Conservation (phyloP, 1,140 invertebrate species). For the Drosophila navojoa region DNA sequence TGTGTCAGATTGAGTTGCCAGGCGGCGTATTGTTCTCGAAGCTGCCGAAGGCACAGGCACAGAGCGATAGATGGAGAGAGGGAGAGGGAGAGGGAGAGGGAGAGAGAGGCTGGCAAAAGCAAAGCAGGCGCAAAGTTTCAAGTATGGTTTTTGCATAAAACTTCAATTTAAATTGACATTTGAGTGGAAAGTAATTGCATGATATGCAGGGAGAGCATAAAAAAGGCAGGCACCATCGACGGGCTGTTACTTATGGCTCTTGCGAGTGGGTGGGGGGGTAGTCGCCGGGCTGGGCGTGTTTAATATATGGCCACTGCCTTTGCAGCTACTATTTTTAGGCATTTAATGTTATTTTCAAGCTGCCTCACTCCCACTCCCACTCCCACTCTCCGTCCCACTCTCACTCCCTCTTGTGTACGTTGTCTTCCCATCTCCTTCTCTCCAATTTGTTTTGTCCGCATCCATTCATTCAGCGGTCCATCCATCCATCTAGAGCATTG, state of each 20-base stretch:
- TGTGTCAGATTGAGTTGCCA: constrained; percentile 52
- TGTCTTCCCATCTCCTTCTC: neutral
- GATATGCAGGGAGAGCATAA: constrained; percentile 71
- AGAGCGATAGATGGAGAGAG: no score
- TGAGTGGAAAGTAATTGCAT: constrained; percentile 82
- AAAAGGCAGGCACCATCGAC: constrained; percentile 64
- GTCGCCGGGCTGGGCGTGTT: constrained; percentile 51
- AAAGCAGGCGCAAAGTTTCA: constrained; percentile 58
- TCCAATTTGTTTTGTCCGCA: constrained; percentile 12
- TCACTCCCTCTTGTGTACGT: neutral
- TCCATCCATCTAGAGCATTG: constrained; percentile 27
- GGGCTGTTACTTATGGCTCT: constrained; percentile 44
- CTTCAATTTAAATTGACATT: constrained; percentile 82
- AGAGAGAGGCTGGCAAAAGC: neutral
- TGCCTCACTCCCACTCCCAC: neutral
- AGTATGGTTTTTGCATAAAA: constrained; percentile 82
- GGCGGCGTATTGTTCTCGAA: constrained; percentile 49
- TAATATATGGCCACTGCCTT: constrained; percentile 60
- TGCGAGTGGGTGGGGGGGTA: neutral
- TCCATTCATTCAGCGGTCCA: constrained; percentile 30
- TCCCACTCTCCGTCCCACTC: neutral
- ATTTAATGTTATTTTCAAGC: constrained; percentile 72
- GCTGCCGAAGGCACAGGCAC: neutral
- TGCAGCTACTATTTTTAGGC: constrained; percentile 59
- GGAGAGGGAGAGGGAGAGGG: no score